Evolutionary conservation across 2,797 vertebrate genomes (phyloP).

Genomic region (Taenioides sp.): DNA sequence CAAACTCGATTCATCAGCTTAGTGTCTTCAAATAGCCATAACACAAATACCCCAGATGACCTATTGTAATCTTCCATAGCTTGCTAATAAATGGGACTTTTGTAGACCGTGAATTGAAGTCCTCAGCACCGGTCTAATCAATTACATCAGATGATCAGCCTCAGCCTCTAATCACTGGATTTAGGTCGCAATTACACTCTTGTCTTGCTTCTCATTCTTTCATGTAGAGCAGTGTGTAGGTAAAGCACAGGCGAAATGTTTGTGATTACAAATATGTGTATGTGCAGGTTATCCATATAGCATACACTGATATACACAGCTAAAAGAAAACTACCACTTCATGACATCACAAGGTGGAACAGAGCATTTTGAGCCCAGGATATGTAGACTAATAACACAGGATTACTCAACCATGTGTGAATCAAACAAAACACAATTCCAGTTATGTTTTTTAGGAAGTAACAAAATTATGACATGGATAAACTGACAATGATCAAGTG

Average conservation of each 20-base stretch:
- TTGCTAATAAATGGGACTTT: constrained; percentile 20
- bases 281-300: not conserved
- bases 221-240: constrained; percentile 16
- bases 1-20: too few relatives aligned
- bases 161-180: constrained; percentile 50
- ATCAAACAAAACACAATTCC: too few relatives aligned
- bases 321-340: too few relatives aligned
- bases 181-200: constrained; percentile 55
- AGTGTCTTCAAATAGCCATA: not conserved
- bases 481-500: not conserved
- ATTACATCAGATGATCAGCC: constrained; percentile 59
- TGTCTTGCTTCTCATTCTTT: constrained; percentile 45
- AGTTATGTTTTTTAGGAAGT: too few relatives aligned
- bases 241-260: constrained; percentile 19
- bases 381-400: too few relatives aligned
- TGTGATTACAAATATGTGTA: constrained; percentile 22
- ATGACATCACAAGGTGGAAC: too few relatives aligned
- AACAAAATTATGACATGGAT: too few relatives aligned
- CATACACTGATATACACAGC: too few relatives aligned
- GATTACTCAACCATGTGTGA: too few relatives aligned
- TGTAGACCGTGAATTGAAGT: constrained; percentile 37
- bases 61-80: not conserved
- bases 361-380: too few relatives aligned
- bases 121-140: constrained; percentile 50
- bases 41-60: not conserved